Percentiles rank a stretch among this genome's conserved stretches.
Evolutionary conservation across 2,113 vertebrate species (phyloP).

Genomic region (Rissa tridactyla): DNA sequence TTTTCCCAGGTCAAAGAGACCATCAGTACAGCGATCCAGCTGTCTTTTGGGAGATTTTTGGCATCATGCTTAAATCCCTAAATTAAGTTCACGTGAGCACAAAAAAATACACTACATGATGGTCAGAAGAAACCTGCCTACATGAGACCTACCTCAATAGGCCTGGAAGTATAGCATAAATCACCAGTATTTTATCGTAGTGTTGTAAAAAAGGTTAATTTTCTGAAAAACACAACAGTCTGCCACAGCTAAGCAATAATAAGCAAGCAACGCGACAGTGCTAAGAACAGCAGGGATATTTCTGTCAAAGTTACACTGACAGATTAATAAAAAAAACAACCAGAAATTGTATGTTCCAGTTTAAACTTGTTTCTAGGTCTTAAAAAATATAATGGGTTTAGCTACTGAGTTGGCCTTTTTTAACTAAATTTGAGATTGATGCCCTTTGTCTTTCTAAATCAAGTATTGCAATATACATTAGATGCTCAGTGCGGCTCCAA

Average conservation of each 20-base stretch:
- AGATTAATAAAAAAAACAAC: background rate
- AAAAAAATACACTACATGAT: background rate
- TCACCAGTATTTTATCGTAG: background rate
- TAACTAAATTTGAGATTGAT: background rate
- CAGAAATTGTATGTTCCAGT: background rate
- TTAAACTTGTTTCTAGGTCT: background rate
- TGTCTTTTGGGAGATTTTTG: background rate
- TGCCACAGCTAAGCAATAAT: background rate
- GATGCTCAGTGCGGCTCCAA: background rate
- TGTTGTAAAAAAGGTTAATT: background rate
- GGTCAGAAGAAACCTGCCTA: background rate
- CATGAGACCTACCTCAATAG: background rate
- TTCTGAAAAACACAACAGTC: background rate
- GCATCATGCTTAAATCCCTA: background rate
- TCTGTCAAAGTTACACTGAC: background rate
- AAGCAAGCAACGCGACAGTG: background rate
- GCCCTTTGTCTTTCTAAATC: background rate
- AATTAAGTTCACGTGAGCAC: background rate
- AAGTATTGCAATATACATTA: background rate
- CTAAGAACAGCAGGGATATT: background rate
- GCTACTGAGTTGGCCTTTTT: background rate
- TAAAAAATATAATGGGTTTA: background rate
- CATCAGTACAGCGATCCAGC: no score
- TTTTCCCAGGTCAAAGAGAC: background rate
- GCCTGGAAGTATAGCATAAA: background rate